Base-by-base conservation (phyloP, 2,113 vertebrate genomes). In the Hucho hucho region DNA sequence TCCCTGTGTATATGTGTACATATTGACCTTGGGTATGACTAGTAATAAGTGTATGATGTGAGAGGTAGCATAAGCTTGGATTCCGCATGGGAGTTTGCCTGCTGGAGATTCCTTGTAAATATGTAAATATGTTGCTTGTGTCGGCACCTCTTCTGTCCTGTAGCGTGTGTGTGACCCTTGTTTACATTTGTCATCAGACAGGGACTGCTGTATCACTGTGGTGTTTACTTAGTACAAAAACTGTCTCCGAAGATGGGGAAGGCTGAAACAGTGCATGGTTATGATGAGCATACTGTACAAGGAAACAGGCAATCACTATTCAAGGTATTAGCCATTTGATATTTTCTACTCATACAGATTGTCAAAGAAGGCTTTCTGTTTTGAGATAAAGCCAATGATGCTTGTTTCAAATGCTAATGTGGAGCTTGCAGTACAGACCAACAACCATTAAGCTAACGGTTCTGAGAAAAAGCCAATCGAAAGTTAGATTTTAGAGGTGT, bases 111-210 rank as follows among this genome's bases (percentile, higher is more conserved):
- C 26, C 75, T 72, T 85, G 75, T 74, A 79, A 74, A 83, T 83
- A 69, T 86, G 81, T 83, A 87, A 29, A 81, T 85, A 82, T 58
- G 9, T 37, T 59, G 14, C 14, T 65, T 61, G 28, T 73, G 25
- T 25, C 32, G 11, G 37, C 20, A 61, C 20, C 58, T 22, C 58
- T n/a, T 61, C 18, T 24, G 5, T 61, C 58, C n/a, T 22, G n/a
- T 61, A 61, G 18, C 24, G n/a, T 71, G 58, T 75, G 76, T 83
- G 69, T 83, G 75, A 76, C 72, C 72, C 82, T 85, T 87, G 90
- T 91, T 91, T 91, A 90, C 91, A 86, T 75, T 32, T 24, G n/a
- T 80, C 76, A 76, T 71, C 26, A 80, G 43, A 85, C 73, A 85
- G 90, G 87, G 89, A 90, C 88, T 61, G 58, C 58, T 9, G 5